Percentiles rank a stretch among this genome's conserved stretches.
phyloP scores from a whole-genome alignment of 2,888 invertebrate genomes.

The Tortrix viridana region DNA sequence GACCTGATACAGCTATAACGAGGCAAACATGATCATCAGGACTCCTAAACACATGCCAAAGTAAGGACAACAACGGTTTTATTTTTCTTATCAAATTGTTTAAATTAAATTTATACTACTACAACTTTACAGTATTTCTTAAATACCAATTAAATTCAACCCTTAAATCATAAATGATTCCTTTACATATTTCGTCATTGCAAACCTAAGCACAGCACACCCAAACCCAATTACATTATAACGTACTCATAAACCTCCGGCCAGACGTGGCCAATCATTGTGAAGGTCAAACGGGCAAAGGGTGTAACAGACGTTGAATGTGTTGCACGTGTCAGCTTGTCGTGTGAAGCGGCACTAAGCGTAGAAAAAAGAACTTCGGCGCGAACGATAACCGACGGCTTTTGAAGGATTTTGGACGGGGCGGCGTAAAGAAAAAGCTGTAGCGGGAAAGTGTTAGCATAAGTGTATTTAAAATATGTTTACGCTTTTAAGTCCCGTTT shows the following conservation, averaged over 20 bases:
- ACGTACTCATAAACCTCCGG: conserved; percentile 10
- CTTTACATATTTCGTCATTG: too few species aligned
- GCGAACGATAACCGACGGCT: conserved; percentile 40
- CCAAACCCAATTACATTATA: conserved; percentile 14
- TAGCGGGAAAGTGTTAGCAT: not conserved
- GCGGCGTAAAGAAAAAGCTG: not conserved
- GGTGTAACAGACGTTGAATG: conserved; percentile 17
- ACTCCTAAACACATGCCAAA: too few species aligned
- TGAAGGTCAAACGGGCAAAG: conserved; percentile 27
- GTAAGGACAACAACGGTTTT: too few species aligned
- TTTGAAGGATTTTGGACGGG: conserved; percentile 8
- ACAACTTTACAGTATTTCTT: too few species aligned
- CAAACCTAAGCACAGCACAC: too few species aligned
- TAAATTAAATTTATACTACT: too few species aligned
- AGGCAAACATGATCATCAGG: too few species aligned
- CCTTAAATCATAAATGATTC: too few species aligned
- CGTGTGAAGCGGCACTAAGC: conserved; percentile 48
- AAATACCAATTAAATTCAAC: too few species aligned
- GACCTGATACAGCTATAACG: too few species aligned
- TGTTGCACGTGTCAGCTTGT: conserved; percentile 33
- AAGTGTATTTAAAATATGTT: not conserved
- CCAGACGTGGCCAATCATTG: conserved; percentile 15
- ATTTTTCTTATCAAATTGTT: too few species aligned
- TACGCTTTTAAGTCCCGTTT: too few species aligned
- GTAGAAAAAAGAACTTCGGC: conserved; percentile 45